A percentile compares a stretch with the other conserved stretches of the same genome.
These are phyloP conservation scores for Phodopus roborovskii DNA, from an alignment of 2,113 vertebrate species.

Conservation along the genomic window DNA sequence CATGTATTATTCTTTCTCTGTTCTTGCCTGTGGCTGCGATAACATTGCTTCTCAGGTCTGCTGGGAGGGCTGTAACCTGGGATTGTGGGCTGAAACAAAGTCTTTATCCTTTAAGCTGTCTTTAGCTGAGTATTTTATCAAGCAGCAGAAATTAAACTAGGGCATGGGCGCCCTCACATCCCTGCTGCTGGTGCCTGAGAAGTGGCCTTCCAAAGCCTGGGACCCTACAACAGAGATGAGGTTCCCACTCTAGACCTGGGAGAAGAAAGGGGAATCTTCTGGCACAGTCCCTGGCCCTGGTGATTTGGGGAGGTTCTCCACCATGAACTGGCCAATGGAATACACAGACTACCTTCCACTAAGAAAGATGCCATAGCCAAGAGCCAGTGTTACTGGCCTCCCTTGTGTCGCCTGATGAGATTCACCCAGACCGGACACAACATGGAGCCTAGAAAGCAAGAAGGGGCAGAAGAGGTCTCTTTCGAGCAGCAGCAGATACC, in stretches of 20 bases:
- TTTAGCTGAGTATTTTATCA: background rate
- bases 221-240: accelerated
- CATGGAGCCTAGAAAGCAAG: background rate
- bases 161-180: accelerated
- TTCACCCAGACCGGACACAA: no score
- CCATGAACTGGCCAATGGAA: background rate
- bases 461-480: background rate
- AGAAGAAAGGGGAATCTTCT: background rate
- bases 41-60: background rate
- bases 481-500: no score
- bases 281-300: no score
- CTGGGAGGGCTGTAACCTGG: no score
- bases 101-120: background rate
- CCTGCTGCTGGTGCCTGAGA: background rate
- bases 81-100: background rate
- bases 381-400: background rate
- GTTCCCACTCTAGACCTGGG: background rate
- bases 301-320: background rate
- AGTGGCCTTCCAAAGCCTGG: background rate
- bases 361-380: background rate
- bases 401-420: background rate
- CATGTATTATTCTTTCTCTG: background rate
- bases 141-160: background rate
- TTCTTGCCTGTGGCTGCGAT: background rate
- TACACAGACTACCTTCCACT: background rate